Conservation (phyloP, 2,888 invertebrate genomes). For the Megalurothrips usitatus region DNA sequence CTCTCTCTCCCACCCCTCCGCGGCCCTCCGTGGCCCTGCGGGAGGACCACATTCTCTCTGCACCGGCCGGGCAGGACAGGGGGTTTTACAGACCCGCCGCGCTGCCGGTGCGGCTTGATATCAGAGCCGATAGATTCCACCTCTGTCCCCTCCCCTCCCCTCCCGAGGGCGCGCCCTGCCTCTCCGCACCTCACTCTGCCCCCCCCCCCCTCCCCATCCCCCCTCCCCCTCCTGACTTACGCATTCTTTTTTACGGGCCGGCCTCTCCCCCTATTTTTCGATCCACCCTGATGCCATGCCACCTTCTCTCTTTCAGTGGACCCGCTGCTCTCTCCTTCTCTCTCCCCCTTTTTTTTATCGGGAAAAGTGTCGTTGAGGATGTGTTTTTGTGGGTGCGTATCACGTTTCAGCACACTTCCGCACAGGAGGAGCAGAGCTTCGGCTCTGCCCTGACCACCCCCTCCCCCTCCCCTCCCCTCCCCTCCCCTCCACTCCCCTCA, state of each 20-base stretch:
- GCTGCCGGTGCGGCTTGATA: too few species aligned
- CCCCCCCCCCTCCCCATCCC: too few species aligned
- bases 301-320: background rate
- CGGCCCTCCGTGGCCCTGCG: too few species aligned
- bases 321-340: background rate
- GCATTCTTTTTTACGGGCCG: background rate
- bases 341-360: background rate
- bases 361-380: conserved; percentile 16
- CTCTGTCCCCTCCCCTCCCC: too few species aligned
- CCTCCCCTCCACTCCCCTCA: too few species aligned
- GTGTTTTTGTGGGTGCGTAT: conserved; percentile 1
- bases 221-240: background rate
- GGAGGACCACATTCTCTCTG: too few species aligned
- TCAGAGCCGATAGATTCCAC: too few species aligned
- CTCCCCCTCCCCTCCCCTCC: background rate
- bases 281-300: background rate
- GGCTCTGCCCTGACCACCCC: background rate
- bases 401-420: background rate
- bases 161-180: too few species aligned
- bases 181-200: too few species aligned
- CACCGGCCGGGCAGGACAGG: too few species aligned
- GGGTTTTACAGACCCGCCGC: too few species aligned
- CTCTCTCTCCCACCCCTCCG: too few species aligned
- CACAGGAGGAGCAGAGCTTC: background rate
- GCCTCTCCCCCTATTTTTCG: background rate